Base-by-base conservation (phyloP, 2,888 invertebrate species). In the Colostygia pectinataria region DNA sequence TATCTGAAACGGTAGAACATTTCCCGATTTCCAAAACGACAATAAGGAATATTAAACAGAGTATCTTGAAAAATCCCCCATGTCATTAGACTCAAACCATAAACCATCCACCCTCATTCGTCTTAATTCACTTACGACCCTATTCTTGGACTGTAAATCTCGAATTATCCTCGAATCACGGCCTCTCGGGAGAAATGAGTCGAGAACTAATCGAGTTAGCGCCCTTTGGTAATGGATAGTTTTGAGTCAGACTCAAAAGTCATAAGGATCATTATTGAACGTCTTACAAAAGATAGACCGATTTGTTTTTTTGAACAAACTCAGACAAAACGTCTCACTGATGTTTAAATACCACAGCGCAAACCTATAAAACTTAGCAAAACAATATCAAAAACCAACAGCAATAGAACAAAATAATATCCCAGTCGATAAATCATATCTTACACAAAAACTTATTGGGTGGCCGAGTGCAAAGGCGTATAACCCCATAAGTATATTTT, bases 71-170 rank as follows among this genome's bases (percentile, higher is more conserved):
- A 47, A 42, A 47, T 43, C 39, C 50, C 59, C 57, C 37, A 45
- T 39, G 47, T 52, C 56, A 50, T 55, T 57, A 57, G 29, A 29
- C 25, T 33, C 47, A 40, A 44, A 38, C 46, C 55, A 66, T 68
- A 67, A 67, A 63, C 63, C 55, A 14, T 18, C 6, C 32, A 54
- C 56, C 66, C 59, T 60, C 58, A 80, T 84, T 77, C 73, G 83
- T 82, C 80, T 84, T 79, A 81, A 83, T 85, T 78, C 80, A 79
- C 74, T 79, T 79, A 78, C 70, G 66, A 62, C 78, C 82, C 79
- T 66, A 42, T 69, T 66, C 63, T 61, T 61, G 61, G 50, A 62
- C 56, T 59, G 61, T 61, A 70, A 77, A 78, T 66, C 66, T 74
- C 61, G 71, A 80, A 80, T 83, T 75, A 80, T 81, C 74, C 73